phyloP scores from a whole-genome alignment of 2,797 vertebrate genomes.

The Pagetopsis macropterus region DNA sequence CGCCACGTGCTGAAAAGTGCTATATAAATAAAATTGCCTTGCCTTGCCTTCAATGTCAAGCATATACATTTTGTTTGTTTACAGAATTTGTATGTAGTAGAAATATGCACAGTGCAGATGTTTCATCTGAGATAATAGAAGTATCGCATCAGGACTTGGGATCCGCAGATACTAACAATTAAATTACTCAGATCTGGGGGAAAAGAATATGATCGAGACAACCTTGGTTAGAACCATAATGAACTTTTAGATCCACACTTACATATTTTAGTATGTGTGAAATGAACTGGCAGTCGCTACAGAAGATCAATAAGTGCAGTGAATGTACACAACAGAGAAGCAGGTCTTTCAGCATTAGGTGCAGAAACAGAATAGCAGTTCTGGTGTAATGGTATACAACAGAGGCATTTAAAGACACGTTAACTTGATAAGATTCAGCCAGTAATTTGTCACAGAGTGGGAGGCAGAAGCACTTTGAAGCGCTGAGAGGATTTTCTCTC shows the following conservation, averaged over 20 bases:
- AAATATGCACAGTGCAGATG: no score
- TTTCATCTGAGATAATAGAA: no score
- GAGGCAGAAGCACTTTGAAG: conserved; percentile 81
- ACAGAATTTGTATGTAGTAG: no score
- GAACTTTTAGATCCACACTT: neutral
- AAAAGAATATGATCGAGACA: no score
- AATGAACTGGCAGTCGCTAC: neutral
- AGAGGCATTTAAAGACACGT: conserved; percentile 16
- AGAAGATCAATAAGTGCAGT: neutral
- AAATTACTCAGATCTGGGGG: no score
- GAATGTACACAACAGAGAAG: neutral
- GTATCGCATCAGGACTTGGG: no score
- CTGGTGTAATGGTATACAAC: conserved; percentile 11
- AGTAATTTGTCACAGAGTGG: conserved; percentile 53
- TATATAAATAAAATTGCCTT: no score
- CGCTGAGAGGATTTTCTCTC: conserved; percentile 75
- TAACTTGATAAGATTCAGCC: conserved; percentile 18
- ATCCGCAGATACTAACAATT: no score
- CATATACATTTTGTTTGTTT: no score
- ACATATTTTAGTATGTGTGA: neutral
- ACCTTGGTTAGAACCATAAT: neutral
- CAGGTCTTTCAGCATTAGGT: neutral
- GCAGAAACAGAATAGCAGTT: conserved; percentile 10
- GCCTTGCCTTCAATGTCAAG: no score
- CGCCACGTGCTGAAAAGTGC: no score